Evolutionary conservation across 2,888 invertebrate genomes (phyloP).

Genomic region (Mythimna albipuncta): DNA sequence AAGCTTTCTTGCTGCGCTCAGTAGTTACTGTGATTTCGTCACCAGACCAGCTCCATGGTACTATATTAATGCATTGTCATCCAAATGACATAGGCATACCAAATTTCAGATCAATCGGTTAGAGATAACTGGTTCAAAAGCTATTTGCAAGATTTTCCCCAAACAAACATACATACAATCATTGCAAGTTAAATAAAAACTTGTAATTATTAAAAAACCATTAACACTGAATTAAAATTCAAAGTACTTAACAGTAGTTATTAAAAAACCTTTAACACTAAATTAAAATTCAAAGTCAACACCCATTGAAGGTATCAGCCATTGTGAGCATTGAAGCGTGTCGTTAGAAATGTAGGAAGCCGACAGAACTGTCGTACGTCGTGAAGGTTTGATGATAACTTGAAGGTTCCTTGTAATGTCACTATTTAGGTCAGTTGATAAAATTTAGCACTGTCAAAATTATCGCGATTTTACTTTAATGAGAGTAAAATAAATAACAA

Average conservation of each 20-base stretch:
- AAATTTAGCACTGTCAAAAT: conserved; percentile 33
- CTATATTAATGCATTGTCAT: no score
- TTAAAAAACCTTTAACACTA: conserved; percentile 39
- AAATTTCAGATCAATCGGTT: no score
- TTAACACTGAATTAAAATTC: conserved; percentile 1
- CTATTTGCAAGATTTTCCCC: neutral
- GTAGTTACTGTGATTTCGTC: no score
- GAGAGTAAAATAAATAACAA: no score
- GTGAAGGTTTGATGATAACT: conserved; percentile 71
- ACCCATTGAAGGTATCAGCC: conserved; percentile 48
- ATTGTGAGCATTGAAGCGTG: conserved; percentile 81
- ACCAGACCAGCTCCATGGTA: no score
- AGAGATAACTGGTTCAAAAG: neutral
- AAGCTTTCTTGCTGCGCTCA: no score
- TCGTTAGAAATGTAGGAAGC: conserved; percentile 79
- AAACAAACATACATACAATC: no score
- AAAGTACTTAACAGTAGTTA: no score
- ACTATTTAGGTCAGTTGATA: conserved; percentile 58
- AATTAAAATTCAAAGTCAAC: conserved; percentile 72
- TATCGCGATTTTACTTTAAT: conserved; percentile 3
- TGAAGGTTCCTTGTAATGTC: conserved; percentile 52
- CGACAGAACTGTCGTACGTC: conserved; percentile 67
- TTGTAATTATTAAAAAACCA: conserved; percentile 19
- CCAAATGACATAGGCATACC: no score
- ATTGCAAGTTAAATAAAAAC: no score